These are phyloP conservation scores for Nomada ferruginata DNA, from an alignment of 2,888 invertebrate species.

Conservation along the genomic window DNA sequence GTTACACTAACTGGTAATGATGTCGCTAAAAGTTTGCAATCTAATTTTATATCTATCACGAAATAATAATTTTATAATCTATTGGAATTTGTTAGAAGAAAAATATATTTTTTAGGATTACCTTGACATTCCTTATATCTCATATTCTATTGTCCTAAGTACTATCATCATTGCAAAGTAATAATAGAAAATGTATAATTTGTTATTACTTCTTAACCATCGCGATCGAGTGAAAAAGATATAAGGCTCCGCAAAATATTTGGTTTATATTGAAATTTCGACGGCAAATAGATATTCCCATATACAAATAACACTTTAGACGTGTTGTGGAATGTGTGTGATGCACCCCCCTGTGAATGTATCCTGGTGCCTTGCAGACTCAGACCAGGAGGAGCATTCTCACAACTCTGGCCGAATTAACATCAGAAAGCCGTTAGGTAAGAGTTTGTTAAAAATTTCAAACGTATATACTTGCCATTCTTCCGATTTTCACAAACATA, in stretches of 20 bases:
- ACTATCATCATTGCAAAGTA: not conserved
- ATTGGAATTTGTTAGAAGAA: not conserved
- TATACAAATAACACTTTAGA: slow-evolving; percentile 79
- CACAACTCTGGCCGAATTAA: slow-evolving; percentile 83
- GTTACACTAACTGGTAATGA: not conserved
- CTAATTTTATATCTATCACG: not conserved
- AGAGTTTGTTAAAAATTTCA: slow-evolving; percentile 75
- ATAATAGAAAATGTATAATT: slow-evolving; percentile 17
- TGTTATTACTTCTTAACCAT: not conserved
- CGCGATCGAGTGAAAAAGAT: slow-evolving; percentile 1
- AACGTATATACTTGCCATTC: slow-evolving; percentile 19
- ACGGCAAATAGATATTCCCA: slow-evolving; percentile 60
- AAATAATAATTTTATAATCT: not conserved
- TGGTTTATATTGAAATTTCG: slow-evolving; percentile 40
- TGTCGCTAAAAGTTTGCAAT: not conserved
- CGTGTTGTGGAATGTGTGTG: slow-evolving; percentile 84
- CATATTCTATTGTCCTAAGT: not conserved
- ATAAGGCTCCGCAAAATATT: slow-evolving; percentile 33
- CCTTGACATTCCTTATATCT: not conserved
- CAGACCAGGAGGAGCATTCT: slow-evolving; percentile 84
- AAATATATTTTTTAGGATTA: slow-evolving; percentile 1
- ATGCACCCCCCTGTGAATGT: slow-evolving; percentile 83
- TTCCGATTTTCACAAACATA: slow-evolving; percentile 43
- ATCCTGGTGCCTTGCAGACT: slow-evolving; percentile 83
- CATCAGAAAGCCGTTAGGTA: slow-evolving; percentile 87